phyloP scores from a whole-genome alignment of 2,797 vertebrate species.

The Adelosebastes latens region DNA sequence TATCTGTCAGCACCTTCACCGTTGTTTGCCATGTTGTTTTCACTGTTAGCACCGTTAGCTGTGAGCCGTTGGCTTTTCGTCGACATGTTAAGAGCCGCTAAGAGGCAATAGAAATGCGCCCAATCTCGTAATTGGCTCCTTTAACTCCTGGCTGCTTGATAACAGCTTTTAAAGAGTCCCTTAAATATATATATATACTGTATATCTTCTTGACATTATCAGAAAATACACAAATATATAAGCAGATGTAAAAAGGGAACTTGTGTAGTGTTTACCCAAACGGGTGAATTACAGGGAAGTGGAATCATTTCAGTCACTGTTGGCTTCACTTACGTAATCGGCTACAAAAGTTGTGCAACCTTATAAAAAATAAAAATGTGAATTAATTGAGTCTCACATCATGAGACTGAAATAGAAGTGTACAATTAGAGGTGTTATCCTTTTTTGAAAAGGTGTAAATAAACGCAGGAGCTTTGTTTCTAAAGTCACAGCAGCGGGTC shows the following conservation, averaged over 20 bases:
- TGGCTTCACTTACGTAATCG: conserved; percentile 32
- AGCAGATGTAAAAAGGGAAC: conserved; percentile 18
- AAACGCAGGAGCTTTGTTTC: background rate
- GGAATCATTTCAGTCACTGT: conserved; percentile 39
- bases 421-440: conserved; percentile 6
- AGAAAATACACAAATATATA: background rate
- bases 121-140: background rate
- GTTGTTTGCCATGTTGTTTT: too few relatives aligned
- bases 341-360: conserved; percentile 19
- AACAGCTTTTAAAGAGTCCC: background rate
- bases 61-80: background rate
- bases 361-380: conserved; percentile 31
- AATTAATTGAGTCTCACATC: conserved; percentile 6
- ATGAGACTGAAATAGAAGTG: background rate
- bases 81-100: background rate
- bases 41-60: background rate
- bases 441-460: conserved; percentile 16
- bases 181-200: background rate
- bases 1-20: too few relatives aligned
- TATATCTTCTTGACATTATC: background rate
- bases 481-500: conserved; percentile 15
- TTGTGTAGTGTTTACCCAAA: background rate
- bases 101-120: background rate
- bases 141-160: background rate
- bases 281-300: conserved; percentile 37